Percentiles rank a stretch among this genome's conserved stretches.
Conservation (phyloP, 2,888 invertebrate species). For the Eilema sororculum region DNA sequence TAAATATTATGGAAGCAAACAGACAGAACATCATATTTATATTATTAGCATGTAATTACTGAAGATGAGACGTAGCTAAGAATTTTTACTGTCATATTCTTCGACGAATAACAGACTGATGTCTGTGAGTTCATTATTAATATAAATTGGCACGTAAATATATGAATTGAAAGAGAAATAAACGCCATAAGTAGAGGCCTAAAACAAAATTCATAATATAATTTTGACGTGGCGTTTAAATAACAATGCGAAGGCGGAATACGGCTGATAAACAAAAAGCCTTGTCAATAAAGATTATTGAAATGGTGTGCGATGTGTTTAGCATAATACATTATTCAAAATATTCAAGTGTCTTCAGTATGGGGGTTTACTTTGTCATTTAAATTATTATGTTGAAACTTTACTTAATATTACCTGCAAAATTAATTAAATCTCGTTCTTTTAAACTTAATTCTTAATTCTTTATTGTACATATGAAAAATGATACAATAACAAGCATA, state of each 20-base stretch:
- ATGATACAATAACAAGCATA: too few species aligned
- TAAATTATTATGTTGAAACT: neutral
- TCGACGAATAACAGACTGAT: neutral
- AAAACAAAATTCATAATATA: conserved; percentile 4
- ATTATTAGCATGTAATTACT: too few species aligned
- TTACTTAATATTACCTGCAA: neutral
- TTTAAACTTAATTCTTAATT: too few species aligned
- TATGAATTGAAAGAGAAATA: neutral
- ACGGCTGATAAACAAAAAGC: conserved; percentile 23
- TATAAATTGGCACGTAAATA: neutral
- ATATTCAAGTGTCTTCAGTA: neutral
- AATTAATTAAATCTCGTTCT: too few species aligned
- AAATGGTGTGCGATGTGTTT: conserved; percentile 18
- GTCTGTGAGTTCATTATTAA: neutral
- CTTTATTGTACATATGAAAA: too few species aligned
- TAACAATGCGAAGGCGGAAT: conserved; percentile 14
- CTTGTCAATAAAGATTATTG: conserved; percentile 33
- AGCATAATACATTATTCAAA: conserved; percentile 1
- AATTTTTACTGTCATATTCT: neutral
- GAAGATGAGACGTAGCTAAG: too few species aligned
- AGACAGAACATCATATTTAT: too few species aligned
- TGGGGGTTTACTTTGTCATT: neutral
- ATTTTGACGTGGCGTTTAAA: neutral
- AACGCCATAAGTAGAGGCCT: neutral
- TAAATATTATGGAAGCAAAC: too few species aligned